Evolutionary conservation across 1,140 invertebrate genomes (phyloP), one percentile per base, ranked within the genome.

Genomic region (Oedothorax gibbosus): DNA sequence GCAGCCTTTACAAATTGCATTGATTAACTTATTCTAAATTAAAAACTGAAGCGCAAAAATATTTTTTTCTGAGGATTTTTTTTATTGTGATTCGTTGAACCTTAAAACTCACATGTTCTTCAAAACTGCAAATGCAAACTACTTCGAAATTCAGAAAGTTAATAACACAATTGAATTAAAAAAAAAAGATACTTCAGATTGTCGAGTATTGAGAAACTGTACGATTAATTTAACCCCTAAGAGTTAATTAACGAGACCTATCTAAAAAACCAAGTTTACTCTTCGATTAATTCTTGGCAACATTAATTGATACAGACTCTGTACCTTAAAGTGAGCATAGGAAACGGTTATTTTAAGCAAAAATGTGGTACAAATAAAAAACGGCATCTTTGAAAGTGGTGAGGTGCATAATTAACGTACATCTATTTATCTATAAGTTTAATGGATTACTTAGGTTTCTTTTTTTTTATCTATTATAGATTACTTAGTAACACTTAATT

Each of bases 81-180:
- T 71, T 57, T 75, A 57, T 21, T 54, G 11, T 60, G 57, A 75
- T 21, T 14, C n/a, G 72, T 57, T 75, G 53, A 60, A 21, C 11
- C 15, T 60, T n/a, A 57, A 15, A 75, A 75, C 57, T 57, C 18
- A 57, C 20, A 53, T 12, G 54, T 60, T 75, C 72, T 75, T 75
- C 54, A 75, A 75, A 57, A 9, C 21, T 75, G 72, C 7, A 57
- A 75, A 75, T 75, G 72, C 57, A 75, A 75, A 75, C 72, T 35
- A 57, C 72, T 18, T 21, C 35, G 54, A 75, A 35, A 56, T 75
- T 57, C 72, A 75, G 18, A 60, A 75, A 60, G 54, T 60, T 75
- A 75, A 60, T 75, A 75, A 72, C 15, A 35, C 18, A 75, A 60
- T 57, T 35, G 54, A 35, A 35, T 35, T 2, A 75, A 12, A 75